Conservation (phyloP, 1,140 invertebrate species). For the Drosophila equinoxialis region DNA sequence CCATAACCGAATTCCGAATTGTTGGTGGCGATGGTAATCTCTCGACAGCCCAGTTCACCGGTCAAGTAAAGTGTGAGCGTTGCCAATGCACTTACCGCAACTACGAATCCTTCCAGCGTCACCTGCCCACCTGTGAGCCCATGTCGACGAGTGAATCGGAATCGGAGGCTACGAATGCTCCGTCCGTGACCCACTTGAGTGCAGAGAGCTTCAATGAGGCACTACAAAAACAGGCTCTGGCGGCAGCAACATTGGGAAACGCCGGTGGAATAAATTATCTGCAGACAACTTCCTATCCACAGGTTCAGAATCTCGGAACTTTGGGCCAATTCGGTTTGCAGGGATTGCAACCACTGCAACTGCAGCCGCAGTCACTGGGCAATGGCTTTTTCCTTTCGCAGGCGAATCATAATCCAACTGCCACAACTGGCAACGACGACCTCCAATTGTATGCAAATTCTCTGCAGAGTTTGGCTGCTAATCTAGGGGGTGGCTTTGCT, state of each 20-base stretch:
- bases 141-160: constrained; percentile 91
- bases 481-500: constrained; percentile 69
- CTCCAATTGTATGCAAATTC: constrained; percentile 74
- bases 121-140: constrained; percentile 89
- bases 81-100: constrained; percentile 96
- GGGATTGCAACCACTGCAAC: constrained; percentile 64
- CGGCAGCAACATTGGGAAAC: constrained; percentile 43
- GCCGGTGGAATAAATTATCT: constrained; percentile 66
- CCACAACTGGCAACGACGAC: constrained; percentile 46
- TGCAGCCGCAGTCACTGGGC: constrained; percentile 70
- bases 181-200: constrained; percentile 33
- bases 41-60: constrained; percentile 83
- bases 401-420: constrained; percentile 35
- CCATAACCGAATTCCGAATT: constrained; percentile 83
- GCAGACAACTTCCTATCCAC: constrained; percentile 61
- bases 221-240: constrained; percentile 63
- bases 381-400: constrained; percentile 76
- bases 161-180: constrained; percentile 80
- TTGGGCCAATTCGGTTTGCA: constrained; percentile 73
- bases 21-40: constrained; percentile 60
- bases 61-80: constrained; percentile 92
- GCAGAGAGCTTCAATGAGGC: constrained; percentile 59
- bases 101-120: constrained; percentile 92
- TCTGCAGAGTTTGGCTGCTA: constrained; percentile 68
- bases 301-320: constrained; percentile 68